Base-by-base conservation (phyloP, 1,140 invertebrate genomes). In the Mycetomoellerius zeteki region DNA sequence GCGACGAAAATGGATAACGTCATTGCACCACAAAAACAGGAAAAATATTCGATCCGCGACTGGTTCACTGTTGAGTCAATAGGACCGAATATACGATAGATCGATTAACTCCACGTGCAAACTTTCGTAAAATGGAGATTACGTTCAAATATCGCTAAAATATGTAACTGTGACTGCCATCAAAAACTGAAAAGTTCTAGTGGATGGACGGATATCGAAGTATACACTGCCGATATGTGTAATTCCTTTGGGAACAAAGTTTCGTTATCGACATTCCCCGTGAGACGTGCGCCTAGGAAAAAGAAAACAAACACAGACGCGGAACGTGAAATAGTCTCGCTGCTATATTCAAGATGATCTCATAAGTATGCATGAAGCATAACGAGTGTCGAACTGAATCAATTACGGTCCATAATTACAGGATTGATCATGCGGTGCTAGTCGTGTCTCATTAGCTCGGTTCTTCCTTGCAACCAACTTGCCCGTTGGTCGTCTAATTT, bases 351-450 rank as follows among this genome's bases (percentile, higher is more conserved):
- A 6, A 60, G 69, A 84, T 84, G 80, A 75, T 84, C 80, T 84
- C 80, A 84, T 84, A 75, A 72, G 80, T 84, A 84, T 84, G 80
- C 50, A 75, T 56, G 60, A 56, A n/a, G 43, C 75, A 27, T 60
- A 80, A 86, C 60, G 73, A 85, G 52, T 73, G 47, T 69, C 76
- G 85, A 75, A 77, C 24, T 52, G 19, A 56, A 19, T 58, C 88
- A 89, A 90, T 90, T 90, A 90, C 71, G 60, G 72, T 82, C 86
- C 24, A 71, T 86, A 89, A 89, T 90, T 82, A 86, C 56, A 75
- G 85, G 80, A 89, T 90, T 86, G 37, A 52, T 54, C 64, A 54
- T 76, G 58, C 24, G 37, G 30, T 37, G 78, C 16, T 47, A 21
- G 33, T 65, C 33, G 67, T 56, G 77, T 84, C 77, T 72, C 71